phyloP scores from a whole-genome alignment of 2,113 vertebrate species.

The Girardinichthys multiradiatus region DNA sequence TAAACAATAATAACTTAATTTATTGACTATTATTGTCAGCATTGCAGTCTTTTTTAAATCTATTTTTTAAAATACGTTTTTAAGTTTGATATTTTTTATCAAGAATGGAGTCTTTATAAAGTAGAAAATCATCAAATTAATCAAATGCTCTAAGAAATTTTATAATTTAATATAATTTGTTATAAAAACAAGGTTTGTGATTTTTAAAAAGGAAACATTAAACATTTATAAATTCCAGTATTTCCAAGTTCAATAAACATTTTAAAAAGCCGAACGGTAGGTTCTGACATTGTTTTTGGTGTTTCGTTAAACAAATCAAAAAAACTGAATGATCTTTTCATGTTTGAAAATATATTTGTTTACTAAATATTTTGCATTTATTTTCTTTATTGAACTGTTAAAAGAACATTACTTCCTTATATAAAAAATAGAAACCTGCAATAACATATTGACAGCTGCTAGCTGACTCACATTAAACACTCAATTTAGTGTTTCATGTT shows the following conservation, averaged over 20 bases:
- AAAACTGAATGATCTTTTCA: background rate
- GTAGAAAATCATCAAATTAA: background rate
- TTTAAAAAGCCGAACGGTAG: background rate
- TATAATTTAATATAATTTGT: background rate
- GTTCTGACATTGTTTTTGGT: background rate
- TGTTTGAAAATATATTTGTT: background rate
- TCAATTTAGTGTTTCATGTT: background rate
- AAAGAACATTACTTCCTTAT: background rate
- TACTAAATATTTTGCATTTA: background rate
- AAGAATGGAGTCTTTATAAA: background rate
- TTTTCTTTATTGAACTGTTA: background rate
- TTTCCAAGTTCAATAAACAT: background rate
- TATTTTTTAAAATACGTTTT: background rate
- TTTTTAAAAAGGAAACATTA: background rate
- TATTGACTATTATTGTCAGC: too few species aligned
- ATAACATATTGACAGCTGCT: background rate
- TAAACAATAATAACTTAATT: too few species aligned
- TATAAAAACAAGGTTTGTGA: background rate
- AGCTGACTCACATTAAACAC: background rate
- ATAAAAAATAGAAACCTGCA: background rate
- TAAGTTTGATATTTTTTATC: background rate
- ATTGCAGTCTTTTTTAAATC: too few species aligned
- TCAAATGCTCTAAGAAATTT: background rate
- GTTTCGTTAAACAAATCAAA: background rate
- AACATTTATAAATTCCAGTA: too few species aligned